Base-by-base conservation (phyloP, 1,140 invertebrate genomes). In the Hylaeus volcanicus region DNA sequence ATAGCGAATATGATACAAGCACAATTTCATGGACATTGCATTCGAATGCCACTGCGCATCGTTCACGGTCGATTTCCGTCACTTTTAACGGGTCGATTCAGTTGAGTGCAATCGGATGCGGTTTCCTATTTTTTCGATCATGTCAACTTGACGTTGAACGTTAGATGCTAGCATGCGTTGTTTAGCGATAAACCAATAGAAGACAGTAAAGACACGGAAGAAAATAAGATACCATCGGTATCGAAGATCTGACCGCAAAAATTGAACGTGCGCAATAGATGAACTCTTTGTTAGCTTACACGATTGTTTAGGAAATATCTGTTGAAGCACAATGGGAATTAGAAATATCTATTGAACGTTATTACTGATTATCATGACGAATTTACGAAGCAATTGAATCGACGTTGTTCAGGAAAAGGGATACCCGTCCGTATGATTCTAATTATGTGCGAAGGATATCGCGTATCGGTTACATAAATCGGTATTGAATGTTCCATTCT, bases 391-490 rank as follows among this genome's bases (percentile, higher is more conserved):
- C 26, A 43, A 65, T 56, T n/a, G 26, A 65, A 64, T 43, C 26
- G 37, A 63, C 37, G 55, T n/a, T 14, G 11, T 1, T 3, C 5
- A 12, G 12, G 41, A 1, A 74, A 74, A 74, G 61, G 51, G 61
- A 65, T 63, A 51, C 51, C 6, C 37, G 6, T 41, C 48, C 64
- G 69, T 37, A 61, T 12, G 72, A 80, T 80, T 39, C 60, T 26
- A 73, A 64, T 37, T 41, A 14, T 14, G 11, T n/a, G 15, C 12
- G 14, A 26, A 41, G 15, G 11, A 41, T 83, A 81, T 76, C 68
- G 43, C 15, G 41, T 81, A 56, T 85, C 68, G n/a, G 1, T 85
- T 85, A 84, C 37, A 77, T 81, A 82, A 85, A 86, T 1, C 12
- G 39, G 53, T 79, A 85, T 80, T 78, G 39, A 74, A 77, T 82